Evolutionary conservation across 1,140 invertebrate genomes (phyloP).

Genomic region (Delia radicum): DNA sequence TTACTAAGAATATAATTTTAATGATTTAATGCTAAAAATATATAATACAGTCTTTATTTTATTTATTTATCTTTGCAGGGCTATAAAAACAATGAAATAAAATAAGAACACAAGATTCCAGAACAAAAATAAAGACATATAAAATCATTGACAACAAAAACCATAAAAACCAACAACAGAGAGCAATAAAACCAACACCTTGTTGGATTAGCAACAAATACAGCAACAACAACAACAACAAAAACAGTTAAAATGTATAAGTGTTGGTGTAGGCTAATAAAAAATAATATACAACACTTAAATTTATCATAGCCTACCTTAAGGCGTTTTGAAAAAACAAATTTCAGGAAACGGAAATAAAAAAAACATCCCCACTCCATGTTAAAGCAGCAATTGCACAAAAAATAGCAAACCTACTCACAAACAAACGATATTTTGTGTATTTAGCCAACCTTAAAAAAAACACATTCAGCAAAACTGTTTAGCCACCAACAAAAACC

Average conservation of each 20-base stretch:
- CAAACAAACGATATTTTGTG: not conserved
- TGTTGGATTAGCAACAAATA: too few relatives aligned
- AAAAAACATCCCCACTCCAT: too few relatives aligned
- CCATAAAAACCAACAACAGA: too few relatives aligned
- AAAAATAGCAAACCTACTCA: not conserved
- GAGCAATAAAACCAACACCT: too few relatives aligned
- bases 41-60: not conserved
- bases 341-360: not conserved
- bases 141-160: not conserved
- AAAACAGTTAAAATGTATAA: not conserved
- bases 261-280: not conserved
- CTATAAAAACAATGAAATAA: not conserved
- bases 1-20: not conserved
- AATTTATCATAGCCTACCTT: not conserved
- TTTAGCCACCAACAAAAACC: not conserved
- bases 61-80: not conserved
- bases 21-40: not conserved
- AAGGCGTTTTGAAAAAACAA: too few relatives aligned
- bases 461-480: not conserved
- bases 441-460: not conserved
- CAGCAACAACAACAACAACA: too few relatives aligned
- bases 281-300: not conserved
- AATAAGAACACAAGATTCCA: not conserved
- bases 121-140: not conserved
- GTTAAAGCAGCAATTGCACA: too few relatives aligned